These are phyloP conservation scores for Xestia c-nigrum DNA, from an alignment of 2,888 invertebrate species.

Conservation along the genomic window DNA sequence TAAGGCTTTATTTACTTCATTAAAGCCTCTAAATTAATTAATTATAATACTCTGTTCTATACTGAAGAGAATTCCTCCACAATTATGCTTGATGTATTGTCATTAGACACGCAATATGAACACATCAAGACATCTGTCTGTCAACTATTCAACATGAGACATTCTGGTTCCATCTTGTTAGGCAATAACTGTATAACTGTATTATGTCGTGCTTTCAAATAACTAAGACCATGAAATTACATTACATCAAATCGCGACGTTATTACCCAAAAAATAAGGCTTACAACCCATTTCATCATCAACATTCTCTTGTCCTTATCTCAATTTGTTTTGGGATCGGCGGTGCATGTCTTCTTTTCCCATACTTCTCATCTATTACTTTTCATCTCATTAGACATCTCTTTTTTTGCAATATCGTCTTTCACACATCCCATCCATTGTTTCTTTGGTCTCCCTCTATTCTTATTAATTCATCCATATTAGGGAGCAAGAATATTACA, in stretches of 20 bases:
- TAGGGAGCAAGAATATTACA: background rate
- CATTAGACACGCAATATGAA: conserved; percentile 3
- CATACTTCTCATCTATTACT: background rate
- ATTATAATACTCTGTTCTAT: background rate
- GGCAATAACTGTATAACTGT: background rate
- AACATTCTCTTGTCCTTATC: background rate
- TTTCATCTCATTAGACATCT: background rate
- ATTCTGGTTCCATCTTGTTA: background rate
- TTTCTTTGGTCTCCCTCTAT: background rate
- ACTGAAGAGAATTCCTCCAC: conserved; percentile 5
- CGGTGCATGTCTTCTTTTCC: no score
- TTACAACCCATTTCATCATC: background rate
- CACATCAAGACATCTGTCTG: background rate
- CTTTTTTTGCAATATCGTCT: background rate
- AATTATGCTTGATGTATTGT: background rate
- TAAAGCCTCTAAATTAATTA: background rate
- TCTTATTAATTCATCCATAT: no score
- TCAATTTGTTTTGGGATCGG: background rate
- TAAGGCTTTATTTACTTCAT: background rate
- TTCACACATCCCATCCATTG: no score
- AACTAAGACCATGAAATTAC: conserved; percentile 16
- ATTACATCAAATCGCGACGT: background rate
- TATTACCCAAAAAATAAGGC: background rate
- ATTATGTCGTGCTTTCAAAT: conserved; percentile 17
- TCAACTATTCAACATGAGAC: background rate